These are phyloP conservation scores for Delphinapterus leucas DNA, from an alignment of 2,113 vertebrate genomes.

Conservation along the genomic window DNA sequence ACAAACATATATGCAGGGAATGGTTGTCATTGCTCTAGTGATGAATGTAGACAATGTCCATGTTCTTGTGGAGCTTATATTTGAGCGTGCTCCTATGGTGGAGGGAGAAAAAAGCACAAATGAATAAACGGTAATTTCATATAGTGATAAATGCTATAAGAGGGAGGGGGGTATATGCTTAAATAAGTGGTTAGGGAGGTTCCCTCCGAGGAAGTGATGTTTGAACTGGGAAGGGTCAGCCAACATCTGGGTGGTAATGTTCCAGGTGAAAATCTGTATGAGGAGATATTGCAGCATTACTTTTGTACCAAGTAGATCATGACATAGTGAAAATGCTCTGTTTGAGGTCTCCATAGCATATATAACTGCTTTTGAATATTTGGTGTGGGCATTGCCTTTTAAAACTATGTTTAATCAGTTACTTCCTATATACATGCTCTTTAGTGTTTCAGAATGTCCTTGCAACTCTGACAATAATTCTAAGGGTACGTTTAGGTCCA, in stretches of 20 bases:
- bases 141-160: neutral
- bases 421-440: neutral
- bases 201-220: neutral
- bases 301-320: neutral
- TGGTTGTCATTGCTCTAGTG: neutral
- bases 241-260: neutral
- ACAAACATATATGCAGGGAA: neutral
- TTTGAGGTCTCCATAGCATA: neutral
- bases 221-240: neutral
- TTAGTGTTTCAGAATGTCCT: constrained; percentile 57
- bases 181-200: neutral
- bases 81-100: neutral
- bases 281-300: neutral
- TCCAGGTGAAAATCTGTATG: neutral
- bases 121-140: neutral
- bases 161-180: neutral
- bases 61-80: neutral
- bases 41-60: neutral
- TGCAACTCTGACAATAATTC: constrained; percentile 47
- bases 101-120: neutral
- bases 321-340: neutral
- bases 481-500: constrained; percentile 48
- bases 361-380: neutral
- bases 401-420: constrained; percentile 12
- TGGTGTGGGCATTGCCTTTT: neutral